Base-by-base conservation (phyloP, 2,113 vertebrate species). In the Salvelinus sp. region DNA sequence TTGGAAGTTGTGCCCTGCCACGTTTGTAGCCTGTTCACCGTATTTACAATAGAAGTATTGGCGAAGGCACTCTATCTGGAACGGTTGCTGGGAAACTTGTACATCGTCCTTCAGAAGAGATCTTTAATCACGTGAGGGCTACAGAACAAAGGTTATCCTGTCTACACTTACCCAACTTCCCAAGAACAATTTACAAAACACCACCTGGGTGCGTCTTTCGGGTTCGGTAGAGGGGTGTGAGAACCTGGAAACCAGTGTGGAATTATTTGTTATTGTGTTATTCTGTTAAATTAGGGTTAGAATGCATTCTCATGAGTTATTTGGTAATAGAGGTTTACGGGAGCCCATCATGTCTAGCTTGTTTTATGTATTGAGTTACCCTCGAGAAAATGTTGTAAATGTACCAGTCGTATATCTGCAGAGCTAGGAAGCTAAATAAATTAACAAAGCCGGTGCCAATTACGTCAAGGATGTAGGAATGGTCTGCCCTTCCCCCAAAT, bases 31-130 rank as follows among this genome's bases (percentile, higher is more conserved):
- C 77, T 47, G 79, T 83, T 86, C 75, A 62, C 74, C 22, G 57
- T 75, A 67, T 73, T 47, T 72, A 90, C 87, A 90, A 87, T 72
- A 67, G 80, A 58, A n/a, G 60, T 44, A 72, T 85, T 88, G 83
- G 85, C 44, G 67, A 74, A 38, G 33, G 57, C 75, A 68, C 85
- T 71, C 68, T 79, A 44, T 72, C 62, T 84, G 63, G 66, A 70
- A 63, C 73, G 28, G 75, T 67, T 70, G 62, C 83, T 67, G 69
- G 67, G 76, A 78, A 73, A 80, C 78, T 27, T 70, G 57, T 33
- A 72, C 79, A 66, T 44, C 64, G 67, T 47, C 64, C 66, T 62
- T 76, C 27, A 78, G 18, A 72, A 69, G 74, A 74, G 62, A 76
- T 54, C 23, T 62, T 4, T 30, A 60, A 33, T 85, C 79, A 86